phyloP scores from a whole-genome alignment of 2,113 vertebrate species.

The Dolichotis patagonum region DNA sequence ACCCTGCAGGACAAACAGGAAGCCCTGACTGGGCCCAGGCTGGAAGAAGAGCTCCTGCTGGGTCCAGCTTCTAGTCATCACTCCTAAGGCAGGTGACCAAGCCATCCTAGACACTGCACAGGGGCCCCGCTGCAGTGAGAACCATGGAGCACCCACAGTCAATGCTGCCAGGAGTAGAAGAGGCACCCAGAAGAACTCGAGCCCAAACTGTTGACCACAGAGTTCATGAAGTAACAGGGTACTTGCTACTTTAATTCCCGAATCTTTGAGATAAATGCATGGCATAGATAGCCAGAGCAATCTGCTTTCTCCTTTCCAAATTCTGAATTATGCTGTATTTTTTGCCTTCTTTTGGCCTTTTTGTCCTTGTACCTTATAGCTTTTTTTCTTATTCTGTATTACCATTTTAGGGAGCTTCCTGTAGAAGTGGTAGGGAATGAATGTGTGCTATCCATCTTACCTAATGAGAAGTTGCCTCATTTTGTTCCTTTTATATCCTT shows the following conservation, averaged over 20 bases:
- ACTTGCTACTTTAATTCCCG: background rate
- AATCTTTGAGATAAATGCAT: background rate
- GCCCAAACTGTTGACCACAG: background rate
- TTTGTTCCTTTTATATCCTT: slow-evolving; percentile 31
- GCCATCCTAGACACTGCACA: background rate
- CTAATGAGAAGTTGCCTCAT: slow-evolving; percentile 20
- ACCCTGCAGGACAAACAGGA: background rate
- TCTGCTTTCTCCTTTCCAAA: background rate
- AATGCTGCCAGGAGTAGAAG: background rate
- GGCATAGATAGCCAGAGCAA: background rate
- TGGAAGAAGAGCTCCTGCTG: background rate
- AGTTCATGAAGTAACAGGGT: background rate
- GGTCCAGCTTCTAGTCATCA: background rate
- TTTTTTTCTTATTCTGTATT: background rate
- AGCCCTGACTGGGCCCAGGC: background rate
- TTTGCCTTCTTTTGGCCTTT: background rate
- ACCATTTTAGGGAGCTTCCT: background rate
- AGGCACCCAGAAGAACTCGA: background rate
- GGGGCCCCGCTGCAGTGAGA: background rate
- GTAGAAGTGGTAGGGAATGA: background rate
- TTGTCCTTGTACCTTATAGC: background rate
- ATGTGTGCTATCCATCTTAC: background rate
- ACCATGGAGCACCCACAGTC: background rate
- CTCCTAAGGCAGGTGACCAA: background rate
- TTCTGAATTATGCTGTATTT: background rate